phyloP scores from a whole-genome alignment of 35 echinoderm and acorn worm species.

The Anneissia japonica region DNA sequence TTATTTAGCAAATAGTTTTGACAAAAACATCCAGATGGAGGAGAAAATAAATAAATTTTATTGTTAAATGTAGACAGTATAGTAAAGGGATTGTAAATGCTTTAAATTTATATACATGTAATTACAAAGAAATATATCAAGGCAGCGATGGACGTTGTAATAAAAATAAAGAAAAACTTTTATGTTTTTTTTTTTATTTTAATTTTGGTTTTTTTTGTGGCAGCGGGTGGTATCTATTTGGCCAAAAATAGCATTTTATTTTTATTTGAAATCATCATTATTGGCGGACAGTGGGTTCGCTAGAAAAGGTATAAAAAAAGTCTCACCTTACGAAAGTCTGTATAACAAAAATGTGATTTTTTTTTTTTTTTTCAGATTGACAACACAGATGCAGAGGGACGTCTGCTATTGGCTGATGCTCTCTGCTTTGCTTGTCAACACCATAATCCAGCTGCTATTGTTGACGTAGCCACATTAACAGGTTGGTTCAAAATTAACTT shows the following conservation, averaged over 20 bases:
- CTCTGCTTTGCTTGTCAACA: constrained; percentile 65
- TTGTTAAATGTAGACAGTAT: too few relatives aligned
- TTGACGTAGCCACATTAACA: constrained; percentile 87
- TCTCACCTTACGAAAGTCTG: not conserved
- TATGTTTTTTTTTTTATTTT: too few relatives aligned
- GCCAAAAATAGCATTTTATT: not conserved
- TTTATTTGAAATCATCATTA: not conserved
- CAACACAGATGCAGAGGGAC: constrained; percentile 96
- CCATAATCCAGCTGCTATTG: constrained; percentile 44
- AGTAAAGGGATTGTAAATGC: too few relatives aligned
- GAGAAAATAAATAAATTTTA: too few relatives aligned
- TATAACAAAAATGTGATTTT: too few relatives aligned
- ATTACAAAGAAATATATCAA: too few relatives aligned
- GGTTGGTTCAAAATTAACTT: constrained; percentile 46
- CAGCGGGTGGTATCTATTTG: not conserved
- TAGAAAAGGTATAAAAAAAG: not conserved
- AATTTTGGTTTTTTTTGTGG: not conserved
- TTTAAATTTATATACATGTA: too few relatives aligned
- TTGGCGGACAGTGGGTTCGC: not conserved
- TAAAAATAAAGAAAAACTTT: too few relatives aligned
- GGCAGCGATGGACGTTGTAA: too few relatives aligned
- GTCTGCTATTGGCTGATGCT: constrained; percentile 83
- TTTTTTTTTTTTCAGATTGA: constrained; percentile 52
- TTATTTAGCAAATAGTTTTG: too few relatives aligned
- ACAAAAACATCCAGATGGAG: too few relatives aligned